Conservation (phyloP, 1,140 invertebrate genomes). For the Hetaerina americana region DNA sequence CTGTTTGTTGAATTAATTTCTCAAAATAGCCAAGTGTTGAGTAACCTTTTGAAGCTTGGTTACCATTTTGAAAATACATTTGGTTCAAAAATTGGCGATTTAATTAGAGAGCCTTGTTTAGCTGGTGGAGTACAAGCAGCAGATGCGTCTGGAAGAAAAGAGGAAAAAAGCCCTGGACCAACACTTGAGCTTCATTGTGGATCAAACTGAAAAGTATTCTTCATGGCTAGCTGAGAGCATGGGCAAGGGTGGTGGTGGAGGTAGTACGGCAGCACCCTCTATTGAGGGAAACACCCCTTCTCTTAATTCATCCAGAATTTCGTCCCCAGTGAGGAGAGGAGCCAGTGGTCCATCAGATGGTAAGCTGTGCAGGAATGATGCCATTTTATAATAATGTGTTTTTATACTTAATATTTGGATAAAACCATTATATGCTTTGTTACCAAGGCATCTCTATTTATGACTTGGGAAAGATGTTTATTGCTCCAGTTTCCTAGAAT, state of each 20-base stretch:
- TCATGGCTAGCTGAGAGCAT: conserved; percentile 74
- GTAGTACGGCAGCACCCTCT: conserved; percentile 14
- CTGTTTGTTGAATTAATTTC: background rate
- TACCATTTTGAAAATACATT: background rate
- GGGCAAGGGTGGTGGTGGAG: conserved; percentile 40
- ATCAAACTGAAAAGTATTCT: conserved; percentile 97
- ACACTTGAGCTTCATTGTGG: conserved; percentile 95
- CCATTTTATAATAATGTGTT: conserved; percentile 15
- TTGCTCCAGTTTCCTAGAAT: too few relatives aligned
- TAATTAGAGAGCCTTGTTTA: conserved; percentile 25
- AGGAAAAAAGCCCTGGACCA: conserved; percentile 91
- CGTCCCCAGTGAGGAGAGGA: conserved; percentile 26
- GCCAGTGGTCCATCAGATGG: conserved; percentile 31
- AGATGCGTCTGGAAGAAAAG: conserved; percentile 84
- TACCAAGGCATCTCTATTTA: too few relatives aligned
- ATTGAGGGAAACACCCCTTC: conserved; percentile 9
- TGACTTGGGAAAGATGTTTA: too few relatives aligned
- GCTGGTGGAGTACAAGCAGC: conserved; percentile 90
- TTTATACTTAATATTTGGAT: too few relatives aligned
- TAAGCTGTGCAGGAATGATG: conserved; percentile 20
- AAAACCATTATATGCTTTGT: too few relatives aligned
- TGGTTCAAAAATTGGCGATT: background rate
- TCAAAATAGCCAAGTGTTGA: background rate
- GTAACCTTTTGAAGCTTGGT: too few relatives aligned
- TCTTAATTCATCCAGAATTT: conserved; percentile 28